Base-by-base conservation (phyloP, 2,797 vertebrate genomes). In the Natrix natrix region DNA sequence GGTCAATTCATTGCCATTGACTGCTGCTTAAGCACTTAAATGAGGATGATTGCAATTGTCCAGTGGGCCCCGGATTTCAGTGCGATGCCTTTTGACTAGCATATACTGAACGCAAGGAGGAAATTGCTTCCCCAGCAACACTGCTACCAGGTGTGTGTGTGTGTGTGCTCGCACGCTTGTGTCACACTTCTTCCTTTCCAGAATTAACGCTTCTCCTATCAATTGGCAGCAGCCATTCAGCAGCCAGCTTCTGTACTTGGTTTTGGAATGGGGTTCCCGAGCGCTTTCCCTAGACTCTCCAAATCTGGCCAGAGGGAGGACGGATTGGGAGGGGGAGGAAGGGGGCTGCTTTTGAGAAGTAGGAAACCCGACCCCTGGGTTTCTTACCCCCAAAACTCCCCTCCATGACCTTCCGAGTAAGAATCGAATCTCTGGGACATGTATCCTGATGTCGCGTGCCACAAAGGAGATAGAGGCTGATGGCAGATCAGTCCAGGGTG, bases 1-100 rank as follows among this genome's bases (percentile, higher is more conserved):
- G 32, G 61, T 5, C 28, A 48, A 13, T 48, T 2, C 0, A 0
- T 24, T 14, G 5, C 32, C 0, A 10, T 20, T 22, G 0, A 37
- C 37, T 83, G 37, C 74, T 24, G 37, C 74, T 83, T 43, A 24
- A 2, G 37, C 74, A 5, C 74, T 83, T 48, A 24, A 12, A 48
- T 24, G 74, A 48, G 74, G 74, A 24, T 48, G 43, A 24, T 83
- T 24, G 43, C 10, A 24, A 24, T 24, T 48, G 37, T 22, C 74
- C 8, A 3, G 74, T 11, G 20, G 74, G 4, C 3, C 3, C 48
- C 3, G 37, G 43, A 48, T 83, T 48, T 83, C 90, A 74, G 32
- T 6, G 6, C 3, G 20, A 83, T 22, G 87, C n/a, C 55, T 37
- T 24, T n/a, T 56, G 54, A 54, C 13, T 26, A n/a, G 86, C 20